Base-by-base conservation (phyloP, 1,140 invertebrate species). In the Tetraneura akinire region DNA sequence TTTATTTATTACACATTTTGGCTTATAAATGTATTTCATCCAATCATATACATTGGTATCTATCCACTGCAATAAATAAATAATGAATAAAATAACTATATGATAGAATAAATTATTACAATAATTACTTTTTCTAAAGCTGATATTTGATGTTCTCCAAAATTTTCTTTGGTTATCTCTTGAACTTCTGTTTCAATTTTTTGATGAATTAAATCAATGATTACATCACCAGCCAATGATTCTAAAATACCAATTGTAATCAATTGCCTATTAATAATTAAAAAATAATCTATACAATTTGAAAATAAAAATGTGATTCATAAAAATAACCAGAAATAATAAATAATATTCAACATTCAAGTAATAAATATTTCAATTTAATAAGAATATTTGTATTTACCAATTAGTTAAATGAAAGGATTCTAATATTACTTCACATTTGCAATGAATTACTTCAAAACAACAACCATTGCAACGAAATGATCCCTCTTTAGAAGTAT, bases 31-130 rank as follows among this genome's bases (percentile, higher is more conserved):
- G 83, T 91, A 89, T 53, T 89, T 91, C 18, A 96, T 84, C 94
- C 94, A 96, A 3, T 89, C 90, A 85, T 96, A 90, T 0, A 96
- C 91, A 64, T 93, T 91, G 55, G 89, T 91, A 53, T 94, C 90
- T 0, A 96, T 87, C 94, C 95, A 96, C 89, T 92, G 83, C 83
- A 78, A 82, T 80, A 80, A 83, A 45, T 37, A 66, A 80, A 16
- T 68, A 18, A 26, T 23, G 10, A 29, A 51, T 9, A 49, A n/a
- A 18, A 51, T 29, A 21, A 71, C 3, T 32, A 29, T 71, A 6
- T 3, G 16, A 49, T 11, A 26, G 1, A 70, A 18, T 8, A 16
- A 13, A 70, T 3, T 49, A 70, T 29, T 29, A 37, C 32, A 2
- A 70, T 18, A 26, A 42, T 42, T 62, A 78, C 74, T 47, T 62